These are phyloP conservation scores for Carduelis carduelis DNA, from an alignment of 2,797 vertebrate species.

Conservation along the genomic window DNA sequence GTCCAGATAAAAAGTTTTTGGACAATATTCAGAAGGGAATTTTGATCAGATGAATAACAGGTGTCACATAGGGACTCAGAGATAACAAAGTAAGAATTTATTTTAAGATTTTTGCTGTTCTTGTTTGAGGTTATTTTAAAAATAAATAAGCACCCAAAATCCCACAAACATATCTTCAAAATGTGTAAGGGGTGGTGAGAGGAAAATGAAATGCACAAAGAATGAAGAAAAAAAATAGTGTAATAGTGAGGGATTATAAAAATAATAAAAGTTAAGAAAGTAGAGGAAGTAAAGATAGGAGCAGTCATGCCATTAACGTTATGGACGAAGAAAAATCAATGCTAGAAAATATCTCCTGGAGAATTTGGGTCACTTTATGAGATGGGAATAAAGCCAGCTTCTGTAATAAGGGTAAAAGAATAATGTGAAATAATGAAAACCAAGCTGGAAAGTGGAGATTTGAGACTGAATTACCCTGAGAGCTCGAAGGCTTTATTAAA, in stretches of 20 bases:
- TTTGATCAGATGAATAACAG: background rate
- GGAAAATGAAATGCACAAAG: background rate
- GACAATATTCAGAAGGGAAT: background rate
- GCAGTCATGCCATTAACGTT: background rate
- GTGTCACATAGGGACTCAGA: background rate
- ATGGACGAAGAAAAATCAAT: conserved; percentile 34
- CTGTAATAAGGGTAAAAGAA: conserved; percentile 6
- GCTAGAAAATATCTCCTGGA: conserved; percentile 18
- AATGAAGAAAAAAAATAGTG: background rate
- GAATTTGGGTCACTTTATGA: conserved; percentile 2
- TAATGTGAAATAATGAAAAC: conserved; percentile 36
- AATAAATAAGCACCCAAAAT: background rate
- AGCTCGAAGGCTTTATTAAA: conserved; percentile 22
- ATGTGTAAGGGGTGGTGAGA: background rate
- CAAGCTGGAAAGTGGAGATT: background rate
- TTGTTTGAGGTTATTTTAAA: background rate
- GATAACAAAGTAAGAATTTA: background rate
- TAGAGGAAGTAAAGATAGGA: background rate
- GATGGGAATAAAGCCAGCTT: conserved; percentile 47
- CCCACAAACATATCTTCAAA: background rate
- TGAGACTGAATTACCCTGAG: conserved; percentile 5
- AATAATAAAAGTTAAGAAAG: conserved; percentile 9
- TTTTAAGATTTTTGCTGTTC: background rate
- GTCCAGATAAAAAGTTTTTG: background rate
- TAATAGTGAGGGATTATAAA: background rate